Conservation (phyloP, 2,113 vertebrate genomes). For the Bubalus kerabau region DNA sequence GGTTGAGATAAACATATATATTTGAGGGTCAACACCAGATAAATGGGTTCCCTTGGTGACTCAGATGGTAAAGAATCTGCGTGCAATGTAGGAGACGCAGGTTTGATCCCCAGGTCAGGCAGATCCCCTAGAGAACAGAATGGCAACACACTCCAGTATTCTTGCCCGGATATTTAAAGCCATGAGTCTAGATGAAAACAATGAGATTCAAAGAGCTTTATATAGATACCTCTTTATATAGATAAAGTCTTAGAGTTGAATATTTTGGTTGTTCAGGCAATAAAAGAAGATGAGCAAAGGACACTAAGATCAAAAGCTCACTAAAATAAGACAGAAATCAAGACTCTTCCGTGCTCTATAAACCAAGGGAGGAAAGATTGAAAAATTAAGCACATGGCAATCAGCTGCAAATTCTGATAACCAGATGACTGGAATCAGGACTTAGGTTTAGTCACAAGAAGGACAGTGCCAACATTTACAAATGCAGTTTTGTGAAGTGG, state of each 20-base stretch:
- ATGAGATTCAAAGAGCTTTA: background rate
- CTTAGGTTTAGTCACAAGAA: background rate
- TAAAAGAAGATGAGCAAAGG: background rate
- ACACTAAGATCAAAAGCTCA: background rate
- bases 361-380: background rate
- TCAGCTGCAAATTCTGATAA: background rate
- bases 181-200: background rate
- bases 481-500: background rate
- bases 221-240: background rate
- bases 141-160: background rate
- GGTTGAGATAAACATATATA: background rate
- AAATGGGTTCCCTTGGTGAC: background rate
- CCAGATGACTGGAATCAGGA: background rate
- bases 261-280: background rate
- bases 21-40: background rate
- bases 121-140: background rate
- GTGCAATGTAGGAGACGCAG: background rate
- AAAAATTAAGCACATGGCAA: background rate
- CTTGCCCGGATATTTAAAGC: background rate
- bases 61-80: background rate
- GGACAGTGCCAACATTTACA: background rate
- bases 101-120: background rate
- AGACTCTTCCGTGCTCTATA: background rate
- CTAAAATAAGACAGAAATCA: background rate
- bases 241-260: background rate